Evolutionary conservation across 2,888 invertebrate genomes (phyloP).

Genomic region (Liopterus haemorrhoidalis): DNA sequence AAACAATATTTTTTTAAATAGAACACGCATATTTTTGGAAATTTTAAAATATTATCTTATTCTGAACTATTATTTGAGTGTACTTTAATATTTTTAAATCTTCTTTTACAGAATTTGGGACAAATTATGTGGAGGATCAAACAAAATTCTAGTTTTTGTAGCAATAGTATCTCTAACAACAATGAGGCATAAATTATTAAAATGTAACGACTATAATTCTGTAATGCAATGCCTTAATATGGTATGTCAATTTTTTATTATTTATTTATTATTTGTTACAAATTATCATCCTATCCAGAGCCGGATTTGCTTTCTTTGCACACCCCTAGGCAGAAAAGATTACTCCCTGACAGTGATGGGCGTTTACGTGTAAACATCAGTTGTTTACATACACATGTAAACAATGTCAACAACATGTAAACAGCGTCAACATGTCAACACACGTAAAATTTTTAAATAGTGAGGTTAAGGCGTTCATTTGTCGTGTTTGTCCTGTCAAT

Average conservation of each 20-base stretch:
- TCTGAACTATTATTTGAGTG: background rate
- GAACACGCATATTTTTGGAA: conserved; percentile 5
- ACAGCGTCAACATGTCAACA: too few species aligned
- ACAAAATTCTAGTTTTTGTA: conserved; percentile 73
- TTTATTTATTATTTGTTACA: conserved; percentile 43
- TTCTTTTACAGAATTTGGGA: conserved; percentile 72
- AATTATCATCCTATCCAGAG: too few species aligned
- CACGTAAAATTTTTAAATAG: too few species aligned
- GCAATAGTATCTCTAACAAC: conserved; percentile 69
- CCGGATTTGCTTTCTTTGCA: too few species aligned
- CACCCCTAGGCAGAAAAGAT: too few species aligned
- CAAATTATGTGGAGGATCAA: conserved; percentile 79
- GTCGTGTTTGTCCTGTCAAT: too few species aligned
- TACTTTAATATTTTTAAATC: conserved; percentile 7
- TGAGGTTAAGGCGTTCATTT: too few species aligned
- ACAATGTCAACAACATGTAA: too few species aligned
- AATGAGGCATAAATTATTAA: conserved; percentile 59
- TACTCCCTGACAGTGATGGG: too few species aligned
- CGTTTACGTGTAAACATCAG: too few species aligned
- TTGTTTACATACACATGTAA: too few species aligned
- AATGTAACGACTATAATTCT: conserved; percentile 54
- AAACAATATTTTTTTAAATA: too few species aligned
- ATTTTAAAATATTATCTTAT: background rate
- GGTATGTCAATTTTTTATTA: conserved; percentile 45
- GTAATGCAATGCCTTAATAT: conserved; percentile 62